Base-by-base conservation (phyloP, 2,113 vertebrate genomes). In the Hypocryptadius cinnamomeus region DNA sequence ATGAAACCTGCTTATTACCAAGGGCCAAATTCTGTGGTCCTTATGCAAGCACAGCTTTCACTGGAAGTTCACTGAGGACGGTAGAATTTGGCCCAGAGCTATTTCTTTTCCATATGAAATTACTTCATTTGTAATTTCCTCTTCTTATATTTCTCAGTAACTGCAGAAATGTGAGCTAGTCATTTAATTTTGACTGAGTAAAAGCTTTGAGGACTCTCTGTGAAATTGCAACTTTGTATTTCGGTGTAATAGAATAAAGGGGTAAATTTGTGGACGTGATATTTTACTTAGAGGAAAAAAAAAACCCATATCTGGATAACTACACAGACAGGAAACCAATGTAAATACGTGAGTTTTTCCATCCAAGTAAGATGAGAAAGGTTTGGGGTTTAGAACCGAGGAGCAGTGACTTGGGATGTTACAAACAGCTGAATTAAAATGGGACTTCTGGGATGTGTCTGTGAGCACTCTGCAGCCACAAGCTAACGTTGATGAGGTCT, bases 41-140 rank as follows among this genome's bases (percentile, higher is more conserved):
- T 96, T 95, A 90, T 74, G 88, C 91, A 92, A 95, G 92, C 87
- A 89, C 69, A 93, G 57, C 82, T 94, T 96, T 92, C 93, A 79
- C 68, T 96, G 85, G 47, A 92, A 80, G 85, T 95, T 95, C 91
- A 94, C 77, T 61, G n/a, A 96, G 87, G 93, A 93, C 25, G 40
- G 72, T 85, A 88, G 72, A 80, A 59, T 92, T 92, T 88, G 88
- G 93, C 90, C 92, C 91, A 0, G 0, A 91, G 45, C 66, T 85
- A 59, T 94, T 94, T 73, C 80, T 96, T 96, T 97, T 95, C 88
- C 87, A 66, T 86, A 83, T 77, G 92, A 89, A 95, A 95, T 96
- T 90, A 96, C 93, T 96, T 96, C 95, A 96, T 93, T 96, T 91
- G 87, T 90, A 94, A 96, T 96, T 96, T 96, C 93, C 93, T 95